phyloP scores from a whole-genome alignment of 2,888 invertebrate species.

The Mythimna pallens region DNA sequence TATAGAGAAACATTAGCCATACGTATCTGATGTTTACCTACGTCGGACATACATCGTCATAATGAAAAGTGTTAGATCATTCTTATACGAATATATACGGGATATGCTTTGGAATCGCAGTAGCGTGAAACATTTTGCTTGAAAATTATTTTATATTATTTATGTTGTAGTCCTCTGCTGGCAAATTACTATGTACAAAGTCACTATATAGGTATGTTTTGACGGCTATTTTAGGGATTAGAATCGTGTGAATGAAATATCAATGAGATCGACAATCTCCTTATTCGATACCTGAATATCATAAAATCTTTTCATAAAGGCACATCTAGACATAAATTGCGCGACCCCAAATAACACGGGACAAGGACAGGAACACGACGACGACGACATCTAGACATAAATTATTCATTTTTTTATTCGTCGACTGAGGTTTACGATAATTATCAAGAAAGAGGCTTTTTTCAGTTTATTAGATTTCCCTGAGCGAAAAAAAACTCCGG shows the following conservation, averaged over 20 bases:
- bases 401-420: constrained; percentile 27
- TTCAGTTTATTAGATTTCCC: background rate
- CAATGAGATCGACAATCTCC: background rate
- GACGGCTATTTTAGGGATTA: background rate
- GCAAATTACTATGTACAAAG: background rate
- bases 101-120: background rate
- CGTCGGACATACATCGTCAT: constrained; percentile 27
- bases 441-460: constrained; percentile 25
- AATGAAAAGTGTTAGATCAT: constrained; percentile 15
- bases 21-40: constrained; percentile 12
- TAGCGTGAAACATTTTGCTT: background rate
- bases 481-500: constrained; percentile 2
- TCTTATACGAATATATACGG: background rate
- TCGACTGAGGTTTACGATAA: constrained; percentile 1
- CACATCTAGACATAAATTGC: constrained; percentile 17
- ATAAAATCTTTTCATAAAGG: background rate
- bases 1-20: constrained; percentile 6
- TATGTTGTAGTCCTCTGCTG: background rate
- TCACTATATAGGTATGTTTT: background rate
- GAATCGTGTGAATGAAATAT: too few relatives aligned
- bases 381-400: constrained; percentile 15
- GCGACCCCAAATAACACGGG: too few relatives aligned
- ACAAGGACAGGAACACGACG: too few relatives aligned
- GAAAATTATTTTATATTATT: background rate
- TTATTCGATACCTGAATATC: constrained; percentile 4